Base-by-base conservation (phyloP, 1,140 invertebrate genomes). In the Nymphalis io region DNA sequence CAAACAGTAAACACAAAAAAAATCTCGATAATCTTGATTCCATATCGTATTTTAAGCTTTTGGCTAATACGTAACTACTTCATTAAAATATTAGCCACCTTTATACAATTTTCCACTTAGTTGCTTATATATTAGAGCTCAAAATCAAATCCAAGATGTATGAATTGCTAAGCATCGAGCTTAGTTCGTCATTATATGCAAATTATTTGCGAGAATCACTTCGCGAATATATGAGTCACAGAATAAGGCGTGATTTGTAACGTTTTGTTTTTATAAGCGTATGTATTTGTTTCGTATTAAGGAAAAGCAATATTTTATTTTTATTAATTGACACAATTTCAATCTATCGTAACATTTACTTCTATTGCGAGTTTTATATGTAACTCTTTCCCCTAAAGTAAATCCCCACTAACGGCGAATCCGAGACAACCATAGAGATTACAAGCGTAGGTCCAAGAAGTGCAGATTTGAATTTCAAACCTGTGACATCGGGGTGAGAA, bases 121-220 rank as follows among this genome's bases (percentile, higher is more conserved):
- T 42, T 39, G 5, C 13, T n/a, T 38, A 11, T 16, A 20, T 33
- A 38, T 18, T 38, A 59, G 13, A 53, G 53, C 16, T 48, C 53
- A 48, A 48, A 66, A 33, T 66, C 6, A 51, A 23, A 38, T 16
- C 33, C 58, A 64, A n/a, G 27, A 11, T 27, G 12, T 65, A 67
- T 62, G 51, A 51, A 72, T 59, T 38, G 51, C 72, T 69, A 60
- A 64, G 55, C 21, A 64, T 46, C 62, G 63, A 58, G 20, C 72
- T 72, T 69, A 59, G 62, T 72, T 68, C 65, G 53, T 74, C 78
- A 84, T 84, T 84, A 72, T 79, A 84, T 84, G 80, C 72, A 81
- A 84, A 84, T 80, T 60, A 51, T 74, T 72, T 67, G 57, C 58
- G 57, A 66, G 72, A 78, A 61, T 58, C 21, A 58, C 68, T 73